phyloP scores from a whole-genome alignment of 1,140 invertebrate species.

The Neodiprion lecontei region DNA sequence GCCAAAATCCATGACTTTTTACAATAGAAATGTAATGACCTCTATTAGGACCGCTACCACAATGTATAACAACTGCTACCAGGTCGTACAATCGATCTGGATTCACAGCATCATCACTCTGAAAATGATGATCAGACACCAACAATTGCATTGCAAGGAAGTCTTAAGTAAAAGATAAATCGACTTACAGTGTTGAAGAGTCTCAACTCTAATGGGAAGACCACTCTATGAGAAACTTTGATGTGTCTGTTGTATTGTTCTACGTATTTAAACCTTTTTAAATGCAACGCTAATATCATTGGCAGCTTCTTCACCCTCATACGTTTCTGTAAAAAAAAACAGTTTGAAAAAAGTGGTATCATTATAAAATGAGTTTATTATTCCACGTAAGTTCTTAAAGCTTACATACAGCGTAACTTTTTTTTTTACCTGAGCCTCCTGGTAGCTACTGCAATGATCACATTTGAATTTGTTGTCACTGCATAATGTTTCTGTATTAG shows the following conservation, averaged over 20 bases:
- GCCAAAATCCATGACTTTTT: slow-evolving; percentile 98
- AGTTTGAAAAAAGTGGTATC: not conserved
- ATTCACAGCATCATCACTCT: slow-evolving; percentile 98
- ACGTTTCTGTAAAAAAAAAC: slow-evolving; percentile 73
- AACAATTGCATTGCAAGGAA: not conserved
- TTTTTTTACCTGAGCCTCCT: slow-evolving; percentile 88
- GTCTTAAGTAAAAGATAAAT: slow-evolving; percentile 16
- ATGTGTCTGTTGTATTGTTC: slow-evolving; percentile 98
- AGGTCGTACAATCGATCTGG: slow-evolving; percentile 97
- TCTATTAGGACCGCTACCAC: slow-evolving; percentile 97
- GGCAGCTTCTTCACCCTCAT: slow-evolving; percentile 99
- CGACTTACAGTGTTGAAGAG: slow-evolving; percentile 96
- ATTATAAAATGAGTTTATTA: slow-evolving; percentile 13
- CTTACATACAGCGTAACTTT: not conserved
- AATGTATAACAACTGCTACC: slow-evolving; percentile 98
- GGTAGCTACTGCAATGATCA: slow-evolving; percentile 98
- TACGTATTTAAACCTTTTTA: slow-evolving; percentile 99
- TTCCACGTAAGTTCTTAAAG: not conserved
- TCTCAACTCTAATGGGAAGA: slow-evolving; percentile 96
- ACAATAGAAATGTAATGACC: slow-evolving; percentile 99
- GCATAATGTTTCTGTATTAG: slow-evolving; percentile 98
- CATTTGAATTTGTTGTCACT: slow-evolving; percentile 99
- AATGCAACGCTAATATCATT: slow-evolving; percentile 95
- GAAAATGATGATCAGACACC: slow-evolving; percentile 46
- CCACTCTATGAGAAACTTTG: slow-evolving; percentile 98